These are phyloP conservation scores for Dione juno DNA, from an alignment of 2,888 invertebrate species.

Conservation along the genomic window DNA sequence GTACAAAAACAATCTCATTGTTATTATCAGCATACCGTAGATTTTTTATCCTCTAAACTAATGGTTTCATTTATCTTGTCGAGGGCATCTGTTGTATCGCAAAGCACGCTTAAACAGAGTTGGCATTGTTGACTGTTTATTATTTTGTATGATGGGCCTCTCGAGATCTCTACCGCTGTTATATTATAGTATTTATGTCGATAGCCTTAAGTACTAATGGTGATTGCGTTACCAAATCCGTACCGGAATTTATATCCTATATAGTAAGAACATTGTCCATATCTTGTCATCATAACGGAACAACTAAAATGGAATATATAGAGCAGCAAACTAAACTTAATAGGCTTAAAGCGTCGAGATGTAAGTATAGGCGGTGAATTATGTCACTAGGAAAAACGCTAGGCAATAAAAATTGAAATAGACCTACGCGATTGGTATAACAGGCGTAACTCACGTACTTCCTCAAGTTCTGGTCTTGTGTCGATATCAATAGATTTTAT, in stretches of 20 bases:
- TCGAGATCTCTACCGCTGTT: slow-evolving; percentile 34
- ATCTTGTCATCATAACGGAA: slow-evolving; percentile 67
- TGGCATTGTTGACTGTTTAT: slow-evolving; percentile 54
- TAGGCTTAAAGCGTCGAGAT: slow-evolving; percentile 3
- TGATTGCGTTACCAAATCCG: slow-evolving; percentile 4
- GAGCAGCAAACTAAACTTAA: slow-evolving; percentile 36
- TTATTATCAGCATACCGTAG: slow-evolving; percentile 37
- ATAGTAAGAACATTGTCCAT: slow-evolving; percentile 64
- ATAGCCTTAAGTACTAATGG: slow-evolving; percentile 23
- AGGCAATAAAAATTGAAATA: slow-evolving; percentile 46
- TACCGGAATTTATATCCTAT: slow-evolving; percentile 49
- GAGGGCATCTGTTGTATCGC: slow-evolving; percentile 55
- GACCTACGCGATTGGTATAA: slow-evolving; percentile 44
- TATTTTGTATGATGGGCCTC: slow-evolving; percentile 36
- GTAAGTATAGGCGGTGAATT: slow-evolving; percentile 46
- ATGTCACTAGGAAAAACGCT: slow-evolving; percentile 50
- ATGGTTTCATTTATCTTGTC: slow-evolving; percentile 56
- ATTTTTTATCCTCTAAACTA: slow-evolving; percentile 45
- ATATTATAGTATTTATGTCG: slow-evolving; percentile 31
- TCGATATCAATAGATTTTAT: slow-evolving; percentile 32
- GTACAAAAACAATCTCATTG: slow-evolving; percentile 38
- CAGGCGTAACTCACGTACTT: slow-evolving; percentile 47
- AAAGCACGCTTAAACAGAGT: slow-evolving; percentile 57
- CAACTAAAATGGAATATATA: slow-evolving; percentile 49
- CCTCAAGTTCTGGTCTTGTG: slow-evolving; percentile 40